A percentile compares a stretch with the other conserved stretches of the same genome.
Evolutionary conservation across 2,888 invertebrate genomes (phyloP).

Genomic region (Leucophenga maculata): DNA sequence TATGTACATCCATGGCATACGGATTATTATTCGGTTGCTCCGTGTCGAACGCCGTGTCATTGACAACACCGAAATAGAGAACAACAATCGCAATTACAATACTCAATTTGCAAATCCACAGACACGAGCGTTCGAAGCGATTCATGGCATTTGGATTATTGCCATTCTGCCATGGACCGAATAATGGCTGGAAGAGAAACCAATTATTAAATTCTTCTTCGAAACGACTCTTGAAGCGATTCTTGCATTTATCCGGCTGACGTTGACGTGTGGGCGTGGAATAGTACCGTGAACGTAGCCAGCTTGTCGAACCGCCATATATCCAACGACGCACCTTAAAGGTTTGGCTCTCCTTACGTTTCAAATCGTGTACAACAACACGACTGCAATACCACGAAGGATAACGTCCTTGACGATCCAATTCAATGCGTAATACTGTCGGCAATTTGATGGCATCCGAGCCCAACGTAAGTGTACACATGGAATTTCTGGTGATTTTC

Average conservation of each 20-base stretch:
- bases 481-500: conserved; percentile 28
- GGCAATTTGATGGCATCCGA: conserved; percentile 29
- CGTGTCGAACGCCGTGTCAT: neutral
- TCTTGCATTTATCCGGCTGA: conserved; percentile 14
- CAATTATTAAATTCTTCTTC: conserved; percentile 31
- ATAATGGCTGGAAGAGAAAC: conserved; percentile 28
- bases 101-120: conserved; percentile 35
- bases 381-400: conserved; percentile 40
- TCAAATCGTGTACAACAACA: conserved; percentile 28
- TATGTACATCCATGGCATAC: neutral
- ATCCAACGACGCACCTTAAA: conserved; percentile 37
- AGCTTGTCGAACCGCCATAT: neutral
- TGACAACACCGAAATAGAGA: conserved; percentile 16
- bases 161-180: conserved; percentile 38
- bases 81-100: neutral
- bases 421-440: conserved; percentile 35
- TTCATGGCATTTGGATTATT: conserved; percentile 23
- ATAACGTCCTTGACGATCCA: conserved; percentile 33
- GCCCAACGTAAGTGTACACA: conserved; percentile 14
- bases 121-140: conserved; percentile 35
- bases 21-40: neutral
- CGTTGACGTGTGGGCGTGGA: neutral
- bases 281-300: conserved; percentile 28
- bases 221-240: conserved; percentile 8
- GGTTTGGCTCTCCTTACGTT: conserved; percentile 17